Percentiles rank a stretch among this genome's conserved stretches.
Conservation (phyloP, 2,113 vertebrate species). For the Pyrgilauda ruficollis region DNA sequence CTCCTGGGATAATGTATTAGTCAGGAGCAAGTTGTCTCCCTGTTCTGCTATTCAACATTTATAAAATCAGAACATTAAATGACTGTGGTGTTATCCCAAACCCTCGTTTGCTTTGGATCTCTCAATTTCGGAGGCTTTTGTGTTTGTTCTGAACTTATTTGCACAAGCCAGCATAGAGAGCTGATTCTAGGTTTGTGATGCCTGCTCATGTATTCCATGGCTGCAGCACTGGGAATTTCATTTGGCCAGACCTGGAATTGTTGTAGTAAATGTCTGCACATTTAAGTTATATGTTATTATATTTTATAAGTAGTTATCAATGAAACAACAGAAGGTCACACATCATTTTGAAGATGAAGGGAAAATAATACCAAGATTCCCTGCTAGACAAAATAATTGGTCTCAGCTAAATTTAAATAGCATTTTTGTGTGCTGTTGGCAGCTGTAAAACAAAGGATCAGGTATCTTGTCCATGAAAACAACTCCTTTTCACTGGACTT, state of each 20-base stretch:
- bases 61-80: constrained; percentile 14
- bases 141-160: constrained; percentile 55
- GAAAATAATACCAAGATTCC: constrained; percentile 16
- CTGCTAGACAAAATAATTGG: constrained; percentile 15
- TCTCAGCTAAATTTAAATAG: constrained; percentile 25
- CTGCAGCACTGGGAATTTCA: constrained; percentile 33
- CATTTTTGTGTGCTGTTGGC: constrained; percentile 23
- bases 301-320: constrained; percentile 57
- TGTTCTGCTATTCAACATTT: constrained; percentile 43
- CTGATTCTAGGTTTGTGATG: constrained; percentile 63
- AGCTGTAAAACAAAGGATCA: constrained; percentile 9
- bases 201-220: constrained; percentile 43
- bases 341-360: constrained; percentile 14
- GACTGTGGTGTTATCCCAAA: background rate
- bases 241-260: constrained; percentile 56
- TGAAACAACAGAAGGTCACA: constrained; percentile 41
- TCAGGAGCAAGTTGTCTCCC: background rate
- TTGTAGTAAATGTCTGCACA: constrained; percentile 61
- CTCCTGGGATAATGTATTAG: constrained; percentile 33
- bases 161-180: constrained; percentile 2
- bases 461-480: constrained; percentile 13
- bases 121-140: constrained; percentile 35
- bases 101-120: constrained; percentile 36
- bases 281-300: background rate
- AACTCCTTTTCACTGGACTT: background rate